These are phyloP conservation scores for Orchestia grillus DNA, from an alignment of 1,140 invertebrate genomes.

Conservation along the genomic window DNA sequence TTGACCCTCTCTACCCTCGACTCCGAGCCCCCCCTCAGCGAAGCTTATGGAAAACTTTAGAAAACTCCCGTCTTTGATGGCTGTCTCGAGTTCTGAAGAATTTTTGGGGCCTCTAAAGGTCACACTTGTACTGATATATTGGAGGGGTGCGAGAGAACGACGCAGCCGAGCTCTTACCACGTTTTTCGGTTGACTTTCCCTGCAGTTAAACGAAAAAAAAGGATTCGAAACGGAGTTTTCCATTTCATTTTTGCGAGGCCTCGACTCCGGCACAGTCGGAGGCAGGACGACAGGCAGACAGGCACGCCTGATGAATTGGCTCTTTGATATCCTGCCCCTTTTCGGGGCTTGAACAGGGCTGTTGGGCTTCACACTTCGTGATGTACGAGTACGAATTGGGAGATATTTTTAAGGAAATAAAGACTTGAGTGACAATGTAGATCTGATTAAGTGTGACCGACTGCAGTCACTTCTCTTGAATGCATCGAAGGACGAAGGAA, in stretches of 20 bases:
- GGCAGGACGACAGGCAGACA: too few relatives aligned
- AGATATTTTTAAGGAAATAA: too few relatives aligned
- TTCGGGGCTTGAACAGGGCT: too few relatives aligned
- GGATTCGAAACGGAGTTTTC: not conserved
- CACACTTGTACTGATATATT: not conserved
- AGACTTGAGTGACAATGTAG: too few relatives aligned
- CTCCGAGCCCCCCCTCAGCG: not conserved
- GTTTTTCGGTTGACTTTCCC: not conserved
- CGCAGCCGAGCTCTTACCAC: too few relatives aligned
- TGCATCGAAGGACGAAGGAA: too few relatives aligned
- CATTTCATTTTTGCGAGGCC: not conserved
- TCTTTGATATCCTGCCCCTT: too few relatives aligned
- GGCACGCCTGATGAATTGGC: too few relatives aligned
- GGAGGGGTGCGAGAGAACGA: not conserved
- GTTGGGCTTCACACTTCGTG: too few relatives aligned
- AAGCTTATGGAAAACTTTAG: not conserved
- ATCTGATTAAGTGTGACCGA: too few relatives aligned
- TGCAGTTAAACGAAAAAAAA: not conserved
- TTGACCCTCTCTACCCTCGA: not conserved
- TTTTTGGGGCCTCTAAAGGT: not conserved
- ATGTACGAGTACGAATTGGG: too few relatives aligned
- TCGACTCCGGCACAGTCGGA: not conserved
- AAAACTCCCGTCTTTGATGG: not conserved
- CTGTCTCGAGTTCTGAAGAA: not conserved
- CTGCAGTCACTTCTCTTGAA: too few relatives aligned